Base-by-base conservation (phyloP, 2,797 vertebrate genomes). In the Sandelia bainsii region DNA sequence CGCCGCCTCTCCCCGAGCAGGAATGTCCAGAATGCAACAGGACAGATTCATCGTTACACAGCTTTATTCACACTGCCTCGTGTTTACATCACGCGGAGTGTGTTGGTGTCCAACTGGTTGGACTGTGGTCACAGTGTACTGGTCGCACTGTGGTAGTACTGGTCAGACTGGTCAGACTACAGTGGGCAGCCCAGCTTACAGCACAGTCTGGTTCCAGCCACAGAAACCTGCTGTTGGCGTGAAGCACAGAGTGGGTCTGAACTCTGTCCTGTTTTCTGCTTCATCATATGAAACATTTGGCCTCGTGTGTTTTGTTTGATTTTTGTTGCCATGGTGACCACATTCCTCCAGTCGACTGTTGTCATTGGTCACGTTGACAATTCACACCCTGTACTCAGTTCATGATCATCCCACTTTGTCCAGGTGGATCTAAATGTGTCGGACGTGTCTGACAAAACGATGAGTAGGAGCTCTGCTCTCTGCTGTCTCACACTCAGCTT, bases 1-100 rank as follows among this genome's bases (percentile, higher is more conserved):
- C 56, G 42, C 72, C 1, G 54, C 59, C 51, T 53, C 73, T 48
- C 78, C 75, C 81, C 54, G 1, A 5, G n/a, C 56, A 72, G 80
- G 84, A 91, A 92, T 92, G 81, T 81, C 54, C 64, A 78, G 50
- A 89, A 91, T 89, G 86, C 69, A 57, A 22, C 68, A 75, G 80
- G 83, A n/a, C 79, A 82, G 76, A 85, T 67, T 12, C 39, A 70
- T 64, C 34, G 72, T 42, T 61, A 63, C 52, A 61, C 39, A 59
- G 11, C 48, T 32, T 17, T n/a, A 16, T 16, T 49, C 39, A 19
- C 5, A n/a, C 23, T 22, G 9, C 16, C 7, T 6, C 44, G 6
- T n/a, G 44, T n/a, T 45, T 8, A 3, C 17, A 45, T 45, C 6
- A 19, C 8, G 23, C 16, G 3, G 14, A 51, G 9, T 1, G 2